phyloP scores from a whole-genome alignment of 2,797 vertebrate species.

The Acanthurus leucopareius region DNA sequence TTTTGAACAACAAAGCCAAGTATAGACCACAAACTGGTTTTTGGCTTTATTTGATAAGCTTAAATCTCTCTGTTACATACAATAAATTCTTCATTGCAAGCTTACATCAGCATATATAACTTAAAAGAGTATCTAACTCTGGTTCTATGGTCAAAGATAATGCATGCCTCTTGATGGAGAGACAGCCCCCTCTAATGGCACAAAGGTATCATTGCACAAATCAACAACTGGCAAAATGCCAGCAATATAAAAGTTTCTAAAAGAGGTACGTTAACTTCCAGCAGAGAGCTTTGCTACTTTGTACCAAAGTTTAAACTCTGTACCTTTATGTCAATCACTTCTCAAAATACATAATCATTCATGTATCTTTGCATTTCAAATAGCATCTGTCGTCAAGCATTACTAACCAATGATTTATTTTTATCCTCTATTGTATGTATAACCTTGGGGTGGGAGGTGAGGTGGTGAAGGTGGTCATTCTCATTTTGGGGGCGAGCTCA shows the following conservation, averaged over 20 bases:
- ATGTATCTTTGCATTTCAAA: slow-evolving; percentile 29
- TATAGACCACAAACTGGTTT: slow-evolving; percentile 13
- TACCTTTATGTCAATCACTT: slow-evolving; percentile 22
- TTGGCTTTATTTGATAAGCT: slow-evolving; percentile 29
- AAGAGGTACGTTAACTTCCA: slow-evolving; percentile 52
- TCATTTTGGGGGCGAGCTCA: slow-evolving; percentile 82
- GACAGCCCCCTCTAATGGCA: slow-evolving; percentile 65
- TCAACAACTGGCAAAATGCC: slow-evolving; percentile 52
- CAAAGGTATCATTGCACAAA: slow-evolving; percentile 59
- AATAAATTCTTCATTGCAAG: slow-evolving; percentile 41
- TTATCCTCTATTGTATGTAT: slow-evolving; percentile 81
- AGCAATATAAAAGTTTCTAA: slow-evolving; percentile 27
- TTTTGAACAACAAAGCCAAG: slow-evolving; percentile 37
- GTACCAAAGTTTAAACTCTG: slow-evolving; percentile 21
- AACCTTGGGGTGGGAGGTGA: slow-evolving; percentile 84
- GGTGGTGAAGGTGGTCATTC: slow-evolving; percentile 84
- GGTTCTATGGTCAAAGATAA: slow-evolving; percentile 27
- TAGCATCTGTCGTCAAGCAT: slow-evolving; percentile 43
- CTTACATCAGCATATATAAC: slow-evolving; percentile 20
- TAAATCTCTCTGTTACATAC: slow-evolving; percentile 34
- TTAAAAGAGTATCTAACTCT: slow-evolving; percentile 27
- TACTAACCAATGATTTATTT: slow-evolving; percentile 62
- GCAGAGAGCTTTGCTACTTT: slow-evolving; percentile 26
- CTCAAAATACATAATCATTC: slow-evolving; percentile 16
- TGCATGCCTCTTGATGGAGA: slow-evolving; percentile 51